Evolutionary conservation across 1,140 invertebrate genomes (phyloP), one percentile per base, ranked within the genome.

Genomic region (Drosophila kohkoa): DNA sequence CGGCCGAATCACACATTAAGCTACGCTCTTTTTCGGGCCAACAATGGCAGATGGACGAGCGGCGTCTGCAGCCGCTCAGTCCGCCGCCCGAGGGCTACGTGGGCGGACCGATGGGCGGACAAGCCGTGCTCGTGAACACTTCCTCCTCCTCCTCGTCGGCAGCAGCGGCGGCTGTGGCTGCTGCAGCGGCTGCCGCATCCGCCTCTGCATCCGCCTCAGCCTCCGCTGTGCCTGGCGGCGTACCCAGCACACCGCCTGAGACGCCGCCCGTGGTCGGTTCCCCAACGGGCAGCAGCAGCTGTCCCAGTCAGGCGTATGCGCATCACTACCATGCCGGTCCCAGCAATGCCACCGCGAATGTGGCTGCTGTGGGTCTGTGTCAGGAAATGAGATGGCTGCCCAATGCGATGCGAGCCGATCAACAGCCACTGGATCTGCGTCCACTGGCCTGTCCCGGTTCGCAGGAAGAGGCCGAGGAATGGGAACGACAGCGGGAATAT

Each of bases 401-500:
- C 3, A 95, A 95, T 71, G 93, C 93, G 2, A 94, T 96, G 81
- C 94, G 96, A 16, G 93, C 94, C 45, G 96, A 97, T 74, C 96
- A 96, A 1, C 94, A 96, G 82, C 97, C 97, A 0, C 92, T 98
- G 11, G 97, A 98, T 82, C 93, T 98, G 76, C 94, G 97, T 69
- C 96, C 96, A 0, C 76, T 93, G 25, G 95, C 96, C 70, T 96
- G 95, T 70, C 93, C 95, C 64, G 82, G 82, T 0, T 94, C 93
- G 30, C 93, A 93, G 30, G 94, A 92, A 66, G 86, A 90, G 55
- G 85, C 81, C 5, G 93, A 93, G 63, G 95, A 95, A 58, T 95
- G 95, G 94, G 94, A 95, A 59, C 92, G 95, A 4, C 90, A 92
- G 46, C 93, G 94, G 49, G 95, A 95, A 16, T 94, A 94, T 64